These are phyloP conservation scores for Sebastiscus tertius DNA, from an alignment of 2,797 vertebrate species.

Conservation along the genomic window DNA sequence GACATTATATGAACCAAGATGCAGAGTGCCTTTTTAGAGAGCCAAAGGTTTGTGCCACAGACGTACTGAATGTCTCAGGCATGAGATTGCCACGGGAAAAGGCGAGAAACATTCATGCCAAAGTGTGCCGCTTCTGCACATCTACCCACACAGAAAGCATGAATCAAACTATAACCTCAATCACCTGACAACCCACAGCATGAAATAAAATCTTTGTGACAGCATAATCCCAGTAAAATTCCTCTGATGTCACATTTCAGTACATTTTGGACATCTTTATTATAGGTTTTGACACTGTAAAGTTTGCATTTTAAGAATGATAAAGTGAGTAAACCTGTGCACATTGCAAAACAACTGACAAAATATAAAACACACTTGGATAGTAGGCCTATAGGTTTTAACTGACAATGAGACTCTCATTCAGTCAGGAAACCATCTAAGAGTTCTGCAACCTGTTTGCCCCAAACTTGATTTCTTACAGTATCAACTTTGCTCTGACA, in stretches of 20 bases:
- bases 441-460: background rate
- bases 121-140: background rate
- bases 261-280: background rate
- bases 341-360: background rate
- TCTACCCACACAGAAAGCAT: background rate
- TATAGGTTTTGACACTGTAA: background rate
- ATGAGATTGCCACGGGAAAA: background rate
- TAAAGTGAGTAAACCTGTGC: background rate
- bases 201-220: constrained; percentile 9
- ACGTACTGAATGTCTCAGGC: background rate
- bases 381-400: background rate
- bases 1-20: background rate
- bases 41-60: background rate
- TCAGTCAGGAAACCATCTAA: background rate
- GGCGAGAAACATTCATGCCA: background rate
- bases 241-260: background rate
- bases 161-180: background rate
- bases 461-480: constrained; percentile 16
- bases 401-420: background rate
- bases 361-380: background rate
- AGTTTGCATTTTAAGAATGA: background rate
- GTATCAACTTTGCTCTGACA: constrained; percentile 6
- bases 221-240: background rate
- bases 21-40: background rate
- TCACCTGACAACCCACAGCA: background rate